Evolutionary conservation across 2,797 vertebrate genomes (phyloP).

Genomic region (Heliangelus exortis): DNA sequence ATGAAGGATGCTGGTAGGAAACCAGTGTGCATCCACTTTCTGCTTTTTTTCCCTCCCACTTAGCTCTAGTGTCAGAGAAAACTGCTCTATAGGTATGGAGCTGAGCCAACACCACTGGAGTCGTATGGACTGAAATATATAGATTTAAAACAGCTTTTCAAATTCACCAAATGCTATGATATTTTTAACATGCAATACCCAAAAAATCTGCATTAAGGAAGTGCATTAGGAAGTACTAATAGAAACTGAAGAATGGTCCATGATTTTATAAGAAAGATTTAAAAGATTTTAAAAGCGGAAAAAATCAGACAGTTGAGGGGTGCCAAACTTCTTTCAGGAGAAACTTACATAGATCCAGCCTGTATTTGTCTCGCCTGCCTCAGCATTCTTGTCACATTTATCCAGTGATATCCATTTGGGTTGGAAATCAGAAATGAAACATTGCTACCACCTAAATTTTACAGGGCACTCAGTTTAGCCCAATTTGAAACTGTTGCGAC

Average conservation of each 20-base stretch:
- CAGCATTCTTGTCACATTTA: background rate
- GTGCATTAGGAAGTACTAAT: background rate
- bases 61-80: background rate
- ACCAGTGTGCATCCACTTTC: background rate
- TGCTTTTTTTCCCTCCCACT: background rate
- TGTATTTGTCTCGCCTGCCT: background rate
- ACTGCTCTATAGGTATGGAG: background rate
- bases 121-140: background rate
- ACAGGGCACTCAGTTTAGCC: background rate
- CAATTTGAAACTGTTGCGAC: no score
- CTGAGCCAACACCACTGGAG: background rate
- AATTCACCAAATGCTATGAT: background rate
- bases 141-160: background rate
- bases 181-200: background rate
- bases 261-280: background rate
- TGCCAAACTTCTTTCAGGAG: background rate
- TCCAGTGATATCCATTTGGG: background rate
- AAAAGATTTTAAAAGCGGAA: background rate
- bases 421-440: background rate
- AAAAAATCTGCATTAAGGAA: background rate
- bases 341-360: background rate
- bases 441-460: background rate
- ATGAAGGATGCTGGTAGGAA: background rate
- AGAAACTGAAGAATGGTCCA: background rate
- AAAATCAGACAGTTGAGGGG: background rate